A percentile compares a stretch with the other conserved stretches of the same genome.
These are phyloP conservation scores for Agonopterix arenella DNA, from an alignment of 2,888 invertebrate species.

Conservation along the genomic window DNA sequence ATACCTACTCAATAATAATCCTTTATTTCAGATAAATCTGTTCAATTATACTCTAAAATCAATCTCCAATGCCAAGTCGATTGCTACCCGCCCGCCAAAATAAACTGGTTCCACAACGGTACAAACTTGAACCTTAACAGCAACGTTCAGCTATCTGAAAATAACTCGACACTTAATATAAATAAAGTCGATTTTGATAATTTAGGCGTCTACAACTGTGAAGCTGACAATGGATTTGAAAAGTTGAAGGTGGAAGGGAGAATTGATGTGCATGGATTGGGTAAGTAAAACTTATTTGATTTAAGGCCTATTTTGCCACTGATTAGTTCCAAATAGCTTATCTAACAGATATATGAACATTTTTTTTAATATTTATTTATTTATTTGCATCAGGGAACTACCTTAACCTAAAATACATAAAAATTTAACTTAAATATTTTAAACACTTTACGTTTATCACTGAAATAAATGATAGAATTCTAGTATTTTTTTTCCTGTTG, in stretches of 20 bases:
- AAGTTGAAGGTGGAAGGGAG: slow-evolving; percentile 33
- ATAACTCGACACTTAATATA: slow-evolving; percentile 33
- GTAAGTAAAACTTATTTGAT: slow-evolving; percentile 27
- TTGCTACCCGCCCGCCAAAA: slow-evolving; percentile 29
- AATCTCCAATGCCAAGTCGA: slow-evolving; percentile 40
- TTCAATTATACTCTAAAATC: slow-evolving; percentile 41
- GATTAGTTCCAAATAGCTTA: too few relatives aligned
- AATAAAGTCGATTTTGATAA: slow-evolving; percentile 40
- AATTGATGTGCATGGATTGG: slow-evolving; percentile 43
- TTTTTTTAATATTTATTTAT: too few relatives aligned
- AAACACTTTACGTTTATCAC: too few relatives aligned
- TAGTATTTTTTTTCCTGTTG: too few relatives aligned
- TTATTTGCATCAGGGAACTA: too few relatives aligned
- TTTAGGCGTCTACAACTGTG: slow-evolving; percentile 70
- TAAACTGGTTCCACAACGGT: slow-evolving; percentile 50
- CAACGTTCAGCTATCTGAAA: slow-evolving; percentile 28
- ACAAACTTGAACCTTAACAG: slow-evolving; percentile 25
- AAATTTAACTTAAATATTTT: too few relatives aligned
- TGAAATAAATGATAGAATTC: too few relatives aligned
- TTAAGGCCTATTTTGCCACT: too few relatives aligned
- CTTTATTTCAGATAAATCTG: slow-evolving; percentile 37
- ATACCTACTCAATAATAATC: too few relatives aligned
- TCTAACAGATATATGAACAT: too few relatives aligned
- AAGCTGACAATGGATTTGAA: slow-evolving; percentile 66
- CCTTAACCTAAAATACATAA: too few relatives aligned